Percentiles rank a stretch among this genome's conserved stretches.
Evolutionary conservation across 2,113 vertebrate genomes (phyloP).

Genomic region (Donacobius atricapilla): DNA sequence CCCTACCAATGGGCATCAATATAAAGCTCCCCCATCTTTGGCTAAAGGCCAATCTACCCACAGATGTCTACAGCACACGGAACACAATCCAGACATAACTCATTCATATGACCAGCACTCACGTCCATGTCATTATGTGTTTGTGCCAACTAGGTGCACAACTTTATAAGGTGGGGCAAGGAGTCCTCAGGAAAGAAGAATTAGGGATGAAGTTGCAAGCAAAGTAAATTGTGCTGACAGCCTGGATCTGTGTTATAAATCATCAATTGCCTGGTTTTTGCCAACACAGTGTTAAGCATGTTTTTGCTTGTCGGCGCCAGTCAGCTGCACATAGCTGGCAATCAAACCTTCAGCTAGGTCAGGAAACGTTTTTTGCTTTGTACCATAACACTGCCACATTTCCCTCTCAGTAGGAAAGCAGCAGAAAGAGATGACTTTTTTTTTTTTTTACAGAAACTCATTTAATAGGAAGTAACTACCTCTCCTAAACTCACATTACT

Average conservation of each 20-base stretch:
- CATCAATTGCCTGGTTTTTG: neutral
- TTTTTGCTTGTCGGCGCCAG: neutral
- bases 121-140: fast-evolving
- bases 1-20: neutral
- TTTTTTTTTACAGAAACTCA: neutral
- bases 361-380: neutral
- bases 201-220: neutral
- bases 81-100: neutral
- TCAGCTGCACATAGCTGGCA: neutral
- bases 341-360: neutral
- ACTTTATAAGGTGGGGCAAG: neutral
- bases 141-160: neutral
- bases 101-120: neutral
- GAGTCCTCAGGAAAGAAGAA: neutral
- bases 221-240: neutral
- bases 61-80: neutral
- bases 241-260: neutral
- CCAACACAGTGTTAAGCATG: neutral
- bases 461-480: neutral
- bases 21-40: neutral
- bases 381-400: neutral
- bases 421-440: constrained; percentile 1
- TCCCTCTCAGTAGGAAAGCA: neutral
- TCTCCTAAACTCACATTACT: neutral
- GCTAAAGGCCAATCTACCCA: neutral